These are phyloP conservation scores for Kryptolebias ocellatus DNA, from an alignment of 2,797 vertebrate species.

Conservation along the genomic window DNA sequence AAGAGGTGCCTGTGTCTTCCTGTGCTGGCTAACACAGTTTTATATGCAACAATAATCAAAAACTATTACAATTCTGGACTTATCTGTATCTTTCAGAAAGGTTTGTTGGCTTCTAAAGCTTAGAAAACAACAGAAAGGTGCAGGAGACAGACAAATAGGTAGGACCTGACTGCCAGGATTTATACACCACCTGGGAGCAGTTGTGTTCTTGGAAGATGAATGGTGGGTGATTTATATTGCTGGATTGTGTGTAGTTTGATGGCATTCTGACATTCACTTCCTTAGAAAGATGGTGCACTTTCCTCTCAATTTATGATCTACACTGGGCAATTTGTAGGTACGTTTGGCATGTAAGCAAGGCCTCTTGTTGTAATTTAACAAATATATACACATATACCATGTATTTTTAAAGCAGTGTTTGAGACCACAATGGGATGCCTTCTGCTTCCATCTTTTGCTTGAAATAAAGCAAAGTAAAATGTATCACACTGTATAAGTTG, in stretches of 20 bases:
- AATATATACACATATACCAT: neutral
- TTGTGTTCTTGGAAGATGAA: constrained; percentile 52
- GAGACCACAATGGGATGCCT: constrained; percentile 17
- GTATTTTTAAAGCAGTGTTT: constrained; percentile 16
- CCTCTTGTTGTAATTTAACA: constrained; percentile 26
- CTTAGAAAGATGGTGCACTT: constrained; percentile 16
- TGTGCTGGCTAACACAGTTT: neutral
- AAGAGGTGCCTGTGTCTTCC: constrained; percentile 44
- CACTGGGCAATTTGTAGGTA: constrained; percentile 25
- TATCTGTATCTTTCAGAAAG: constrained; percentile 22
- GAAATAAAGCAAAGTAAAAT: constrained; percentile 26
- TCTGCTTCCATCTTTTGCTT: constrained; percentile 34
- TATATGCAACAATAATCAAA: constrained; percentile 34
- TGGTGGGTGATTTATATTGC: constrained; percentile 49
- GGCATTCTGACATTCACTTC: constrained; percentile 13
- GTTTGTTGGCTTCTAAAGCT: constrained; percentile 23
- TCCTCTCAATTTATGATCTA: constrained; percentile 16
- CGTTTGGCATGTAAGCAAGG: constrained; percentile 18
- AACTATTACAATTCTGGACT: constrained; percentile 47
- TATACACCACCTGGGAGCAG: constrained; percentile 22
- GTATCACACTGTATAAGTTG: neutral
- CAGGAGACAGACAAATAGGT: constrained; percentile 1
- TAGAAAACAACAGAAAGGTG: neutral
- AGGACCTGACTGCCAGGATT: constrained; percentile 33
- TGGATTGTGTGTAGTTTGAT: constrained; percentile 30